phyloP scores from a whole-genome alignment of 2,113 vertebrate species.

The Antechinus stuartii region DNA sequence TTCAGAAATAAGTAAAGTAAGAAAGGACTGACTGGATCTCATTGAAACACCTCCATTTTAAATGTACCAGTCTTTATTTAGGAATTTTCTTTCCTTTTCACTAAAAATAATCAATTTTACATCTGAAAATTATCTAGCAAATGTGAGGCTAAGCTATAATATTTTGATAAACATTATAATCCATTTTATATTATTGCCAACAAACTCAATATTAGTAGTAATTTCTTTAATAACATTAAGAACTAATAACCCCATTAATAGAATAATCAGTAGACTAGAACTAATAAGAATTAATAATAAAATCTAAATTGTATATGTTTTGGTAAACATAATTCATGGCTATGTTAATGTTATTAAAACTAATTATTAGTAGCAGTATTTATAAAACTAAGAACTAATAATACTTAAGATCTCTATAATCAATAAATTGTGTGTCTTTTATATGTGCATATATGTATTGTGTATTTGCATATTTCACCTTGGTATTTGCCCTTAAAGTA shows the following conservation, averaged over 20 bases:
- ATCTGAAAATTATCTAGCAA: no score
- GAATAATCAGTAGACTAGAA: no score
- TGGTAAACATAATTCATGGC: no score
- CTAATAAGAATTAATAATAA: accelerated
- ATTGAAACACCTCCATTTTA: background rate
- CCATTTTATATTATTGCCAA: background rate
- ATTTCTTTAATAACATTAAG: no score
- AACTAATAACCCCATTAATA: no score
- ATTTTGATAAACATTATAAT: accelerated
- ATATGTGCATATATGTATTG: background rate
- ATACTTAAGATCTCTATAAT: no score
- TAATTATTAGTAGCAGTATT: background rate
- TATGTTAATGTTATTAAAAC: accelerated
- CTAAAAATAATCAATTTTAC: background rate
- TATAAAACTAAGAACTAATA: no score
- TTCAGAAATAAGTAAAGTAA: background rate
- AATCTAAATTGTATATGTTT: background rate
- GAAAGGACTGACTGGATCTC: background rate
- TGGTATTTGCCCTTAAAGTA: no score
- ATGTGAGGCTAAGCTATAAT: background rate
- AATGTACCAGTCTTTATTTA: background rate
- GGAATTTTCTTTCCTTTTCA: background rate
- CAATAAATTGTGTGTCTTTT: background rate
- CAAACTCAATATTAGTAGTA: accelerated
- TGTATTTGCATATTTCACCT: background rate